Base-by-base conservation (phyloP, 2,797 vertebrate genomes). In the Okamejei kenojei region DNA sequence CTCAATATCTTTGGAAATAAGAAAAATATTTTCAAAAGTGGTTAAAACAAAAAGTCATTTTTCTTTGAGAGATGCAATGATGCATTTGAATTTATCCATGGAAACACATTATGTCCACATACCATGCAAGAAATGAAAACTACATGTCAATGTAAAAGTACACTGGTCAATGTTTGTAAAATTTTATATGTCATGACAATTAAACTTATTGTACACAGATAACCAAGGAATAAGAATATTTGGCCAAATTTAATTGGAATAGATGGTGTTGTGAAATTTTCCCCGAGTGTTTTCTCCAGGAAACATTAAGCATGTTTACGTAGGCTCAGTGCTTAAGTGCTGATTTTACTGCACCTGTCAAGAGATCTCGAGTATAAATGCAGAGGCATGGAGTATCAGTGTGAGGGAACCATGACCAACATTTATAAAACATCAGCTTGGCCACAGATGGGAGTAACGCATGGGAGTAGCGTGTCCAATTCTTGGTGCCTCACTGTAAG, bases 1-100 rank as follows among this genome's bases (percentile, higher is more conserved):
- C 97, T 99, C 99, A 0, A 99, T 98, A 96, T 98, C 98, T 98
- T 93, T 45, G 61, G 93, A 76, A 94, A 94, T 95, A 54, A 68
- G 38, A 63, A 81, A 54, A 68, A 45, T 9, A 35, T 45, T 78
- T 32, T 32, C 26, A 74, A 21, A 71, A 90, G 38, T 84, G 65
- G 63, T 38, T 65, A 82, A 21, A 74, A 78, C 32, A 90, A 23
- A 3, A 35, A 45, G 29, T 74, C 38, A 29, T n/a, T 45, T 63
- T 68, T 82, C 6, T 92, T 29, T 76, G 2, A n/a, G 2, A n/a
- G 15, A 7, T 38, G n/a, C 32, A 58, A 74, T 93, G 58, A 76
- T 0, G 61, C 76, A 63, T 63, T 63, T 63, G 26, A n/a, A 23
- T 17, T 86, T 61, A 4, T 63, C 58, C 29, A 35, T 9, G 13